A percentile compares a stretch with the other conserved stretches of the same genome.
Evolutionary conservation across 2,888 invertebrate species (phyloP).

Genomic region (Apotomis betuletana): DNA sequence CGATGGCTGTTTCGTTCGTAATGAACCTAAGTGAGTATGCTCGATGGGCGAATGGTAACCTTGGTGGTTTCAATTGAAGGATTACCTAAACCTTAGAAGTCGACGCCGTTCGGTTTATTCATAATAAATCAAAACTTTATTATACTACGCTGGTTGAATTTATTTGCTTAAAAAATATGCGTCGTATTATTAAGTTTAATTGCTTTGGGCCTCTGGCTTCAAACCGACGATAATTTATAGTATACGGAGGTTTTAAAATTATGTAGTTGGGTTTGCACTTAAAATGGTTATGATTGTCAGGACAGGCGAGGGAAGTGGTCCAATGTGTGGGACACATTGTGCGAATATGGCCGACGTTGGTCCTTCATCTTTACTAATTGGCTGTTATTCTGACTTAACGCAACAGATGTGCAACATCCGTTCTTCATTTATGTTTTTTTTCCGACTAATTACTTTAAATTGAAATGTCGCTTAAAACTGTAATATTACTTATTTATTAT

Average conservation of each 20-base stretch:
- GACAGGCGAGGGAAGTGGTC: slow-evolving; percentile 62
- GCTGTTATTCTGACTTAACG: slow-evolving; percentile 76
- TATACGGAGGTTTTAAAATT: slow-evolving; percentile 10
- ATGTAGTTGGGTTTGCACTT: slow-evolving; percentile 25
- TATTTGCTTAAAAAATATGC: not conserved
- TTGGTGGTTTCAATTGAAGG: slow-evolving; percentile 36
- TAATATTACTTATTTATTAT: slow-evolving; percentile 1
- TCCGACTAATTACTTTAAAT: slow-evolving; percentile 49
- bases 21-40: slow-evolving; percentile 22
- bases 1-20: slow-evolving; percentile 19
- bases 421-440: slow-evolving; percentile 54
- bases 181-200: slow-evolving; percentile 2
- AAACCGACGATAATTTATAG: slow-evolving; percentile 3
- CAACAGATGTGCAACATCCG: slow-evolving; percentile 82
- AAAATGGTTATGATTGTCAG: slow-evolving; percentile 47
- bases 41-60: slow-evolving; percentile 34
- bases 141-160: not conserved
- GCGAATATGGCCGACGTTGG: slow-evolving; percentile 65
- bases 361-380: slow-evolving; percentile 75
- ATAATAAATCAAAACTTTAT: slow-evolving; percentile 20
- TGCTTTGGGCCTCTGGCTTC: not conserved
- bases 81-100: slow-evolving; percentile 32
- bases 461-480: slow-evolving; percentile 30
- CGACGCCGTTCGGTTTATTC: slow-evolving; percentile 26
- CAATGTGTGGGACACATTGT: slow-evolving; percentile 80